Conservation (phyloP, 2,797 vertebrate species). For the Pangasius djambal region DNA sequence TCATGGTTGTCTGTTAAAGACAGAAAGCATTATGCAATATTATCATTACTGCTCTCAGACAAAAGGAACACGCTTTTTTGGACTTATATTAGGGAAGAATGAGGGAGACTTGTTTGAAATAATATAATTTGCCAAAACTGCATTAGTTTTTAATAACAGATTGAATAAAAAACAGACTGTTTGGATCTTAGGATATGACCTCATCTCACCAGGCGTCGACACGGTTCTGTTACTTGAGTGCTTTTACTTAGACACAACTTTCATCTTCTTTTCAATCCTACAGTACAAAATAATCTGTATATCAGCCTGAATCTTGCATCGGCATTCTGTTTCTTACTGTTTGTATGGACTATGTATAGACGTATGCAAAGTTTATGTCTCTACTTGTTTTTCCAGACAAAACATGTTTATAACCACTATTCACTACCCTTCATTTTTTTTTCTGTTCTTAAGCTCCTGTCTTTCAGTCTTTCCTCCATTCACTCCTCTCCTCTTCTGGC, state of each 20-base stretch:
- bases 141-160: slow-evolving; percentile 24
- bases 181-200: slow-evolving; percentile 14
- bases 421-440: background rate
- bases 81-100: background rate
- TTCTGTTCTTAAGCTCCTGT: slow-evolving; percentile 19
- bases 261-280: background rate
- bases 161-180: slow-evolving; percentile 12
- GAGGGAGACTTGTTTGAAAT: background rate
- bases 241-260: background rate
- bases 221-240: background rate
- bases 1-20: background rate
- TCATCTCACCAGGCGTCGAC: background rate
- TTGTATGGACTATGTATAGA: background rate
- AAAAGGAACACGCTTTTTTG: background rate
- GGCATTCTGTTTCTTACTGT: background rate
- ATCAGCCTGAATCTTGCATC: background rate
- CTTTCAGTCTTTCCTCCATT: slow-evolving; percentile 1
- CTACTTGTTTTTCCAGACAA: background rate
- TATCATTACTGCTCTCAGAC: background rate
- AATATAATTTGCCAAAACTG: background rate
- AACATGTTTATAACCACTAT: slow-evolving; percentile 35
- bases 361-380: background rate
- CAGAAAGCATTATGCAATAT: background rate
- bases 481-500: slow-evolving; percentile 56
- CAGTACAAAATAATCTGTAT: background rate